phyloP scores from a whole-genome alignment of 2,888 invertebrate genomes.

The Sesamia inferens region DNA sequence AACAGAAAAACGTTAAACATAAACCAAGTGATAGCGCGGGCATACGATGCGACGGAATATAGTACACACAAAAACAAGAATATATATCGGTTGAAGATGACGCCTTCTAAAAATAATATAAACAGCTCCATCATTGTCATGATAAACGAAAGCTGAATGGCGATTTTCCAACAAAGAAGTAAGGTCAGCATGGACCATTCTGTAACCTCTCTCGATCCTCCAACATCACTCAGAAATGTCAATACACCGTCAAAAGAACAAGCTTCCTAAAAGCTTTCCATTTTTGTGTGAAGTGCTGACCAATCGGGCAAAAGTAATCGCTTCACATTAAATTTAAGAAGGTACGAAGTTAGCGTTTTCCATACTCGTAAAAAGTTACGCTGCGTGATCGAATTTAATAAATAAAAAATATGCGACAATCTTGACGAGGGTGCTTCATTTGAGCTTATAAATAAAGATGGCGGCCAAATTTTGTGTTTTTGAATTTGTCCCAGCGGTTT shows the following conservation, averaged over 20 bases:
- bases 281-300: conserved; percentile 60
- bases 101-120: neutral
- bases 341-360: conserved; percentile 51
- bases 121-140: conserved; percentile 21
- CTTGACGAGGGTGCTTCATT: conserved; percentile 50
- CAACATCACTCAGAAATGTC: conserved; percentile 55
- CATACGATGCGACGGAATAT: neutral
- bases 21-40: neutral
- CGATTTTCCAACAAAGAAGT: conserved; percentile 34
- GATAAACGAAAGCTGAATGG: conserved; percentile 11
- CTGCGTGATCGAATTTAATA: conserved; percentile 56
- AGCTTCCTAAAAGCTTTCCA: conserved; percentile 59
- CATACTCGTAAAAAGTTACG: conserved; percentile 42
- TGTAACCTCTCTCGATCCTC: conserved; percentile 21
- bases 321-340: conserved; percentile 55
- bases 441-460: conserved; percentile 63
- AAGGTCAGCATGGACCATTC: conserved; percentile 37
- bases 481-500: conserved; percentile 40
- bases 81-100: neutral
- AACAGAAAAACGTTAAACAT: neutral
- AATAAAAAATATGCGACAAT: conserved; percentile 56
- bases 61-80: neutral
- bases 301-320: conserved; percentile 60
- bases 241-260: conserved; percentile 53
- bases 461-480: conserved; percentile 40